Percentiles rank a stretch among this genome's conserved stretches.
Conservation (phyloP, 2,113 vertebrate species). For the Zosterops borbonicus region DNA sequence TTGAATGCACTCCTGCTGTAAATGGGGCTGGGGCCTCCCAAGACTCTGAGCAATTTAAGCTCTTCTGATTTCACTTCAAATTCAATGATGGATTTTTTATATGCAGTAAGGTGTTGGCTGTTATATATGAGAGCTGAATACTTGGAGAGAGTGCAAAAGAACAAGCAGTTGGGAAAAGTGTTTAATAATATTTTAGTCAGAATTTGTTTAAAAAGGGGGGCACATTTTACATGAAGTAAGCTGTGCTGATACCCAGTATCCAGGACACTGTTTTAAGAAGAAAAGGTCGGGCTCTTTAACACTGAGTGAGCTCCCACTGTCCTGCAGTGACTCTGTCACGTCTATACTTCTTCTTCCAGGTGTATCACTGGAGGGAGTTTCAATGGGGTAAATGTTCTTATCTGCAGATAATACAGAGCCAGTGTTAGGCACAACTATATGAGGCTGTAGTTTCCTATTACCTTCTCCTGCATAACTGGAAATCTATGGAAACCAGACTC, state of each 20-base stretch:
- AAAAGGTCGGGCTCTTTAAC: background rate
- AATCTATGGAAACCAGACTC: background rate
- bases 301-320: background rate
- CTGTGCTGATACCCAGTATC: background rate
- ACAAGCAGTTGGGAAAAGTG: background rate
- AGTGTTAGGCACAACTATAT: background rate
- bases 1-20: background rate
- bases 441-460: background rate
- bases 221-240: background rate
- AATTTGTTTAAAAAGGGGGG: background rate
- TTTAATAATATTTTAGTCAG: background rate
- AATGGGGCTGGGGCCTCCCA: background rate
- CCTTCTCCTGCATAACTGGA: background rate
- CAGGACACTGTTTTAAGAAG: background rate
- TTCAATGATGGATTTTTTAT: background rate
- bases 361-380: background rate
- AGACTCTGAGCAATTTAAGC: background rate
- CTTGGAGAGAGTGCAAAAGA: background rate
- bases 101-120: background rate
- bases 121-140: background rate
- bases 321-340: background rate
- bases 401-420: background rate
- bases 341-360: background rate
- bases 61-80: background rate
- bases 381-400: accelerated